Conservation (phyloP, 2,113 vertebrate genomes). For the Gobio gobio region DNA sequence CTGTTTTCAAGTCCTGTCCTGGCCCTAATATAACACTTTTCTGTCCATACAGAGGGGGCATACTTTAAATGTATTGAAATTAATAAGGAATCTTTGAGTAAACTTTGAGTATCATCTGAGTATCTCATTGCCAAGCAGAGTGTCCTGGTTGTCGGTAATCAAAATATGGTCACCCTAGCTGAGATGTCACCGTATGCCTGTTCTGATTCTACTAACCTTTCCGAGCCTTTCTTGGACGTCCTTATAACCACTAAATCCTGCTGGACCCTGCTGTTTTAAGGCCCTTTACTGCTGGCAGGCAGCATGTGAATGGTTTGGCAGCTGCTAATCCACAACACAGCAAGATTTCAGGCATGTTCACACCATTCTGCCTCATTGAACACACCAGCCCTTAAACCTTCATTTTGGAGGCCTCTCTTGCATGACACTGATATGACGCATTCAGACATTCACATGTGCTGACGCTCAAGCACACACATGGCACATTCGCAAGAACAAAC, state of each 20-base stretch:
- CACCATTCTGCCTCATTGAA: not conserved
- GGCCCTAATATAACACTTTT: too few relatives aligned
- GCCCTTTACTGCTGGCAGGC: not conserved
- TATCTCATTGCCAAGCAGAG: too few relatives aligned
- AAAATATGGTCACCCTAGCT: not conserved
- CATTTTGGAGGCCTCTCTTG: not conserved
- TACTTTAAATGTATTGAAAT: too few relatives aligned
- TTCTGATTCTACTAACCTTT: not conserved
- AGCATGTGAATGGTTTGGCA: conserved; percentile 15
- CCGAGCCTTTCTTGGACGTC: not conserved
- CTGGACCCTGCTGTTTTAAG: not conserved
- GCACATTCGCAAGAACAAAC: not conserved
- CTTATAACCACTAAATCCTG: not conserved
- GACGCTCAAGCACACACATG: not conserved
- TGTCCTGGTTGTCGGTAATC: too few relatives aligned
- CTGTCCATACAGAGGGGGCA: too few relatives aligned
- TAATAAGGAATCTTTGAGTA: too few relatives aligned
- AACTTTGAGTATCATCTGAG: too few relatives aligned
- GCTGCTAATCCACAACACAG: conserved; percentile 31
- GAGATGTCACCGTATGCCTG: not conserved
- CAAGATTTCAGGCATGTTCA: conserved; percentile 9
- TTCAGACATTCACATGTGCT: not conserved
- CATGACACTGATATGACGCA: not conserved
- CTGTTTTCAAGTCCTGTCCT: too few relatives aligned
- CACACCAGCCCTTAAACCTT: not conserved